Percentiles rank a stretch among this genome's conserved stretches.
phyloP scores from a whole-genome alignment of 35 echinoderm and acorn worm genomes.

The Patiria miniata region DNA sequence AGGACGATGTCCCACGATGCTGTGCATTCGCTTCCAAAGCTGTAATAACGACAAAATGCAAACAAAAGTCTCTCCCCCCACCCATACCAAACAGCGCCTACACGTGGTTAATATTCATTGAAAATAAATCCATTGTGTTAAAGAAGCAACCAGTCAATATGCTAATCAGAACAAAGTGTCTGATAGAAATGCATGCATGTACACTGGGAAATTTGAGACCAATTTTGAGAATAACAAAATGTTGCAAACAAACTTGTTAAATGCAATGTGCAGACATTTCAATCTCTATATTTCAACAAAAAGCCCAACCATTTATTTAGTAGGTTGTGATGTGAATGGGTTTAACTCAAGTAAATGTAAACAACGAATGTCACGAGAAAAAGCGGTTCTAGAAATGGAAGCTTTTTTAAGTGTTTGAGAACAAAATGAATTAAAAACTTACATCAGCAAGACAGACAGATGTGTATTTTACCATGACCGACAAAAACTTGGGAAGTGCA shows the following conservation, averaged over 20 bases:
- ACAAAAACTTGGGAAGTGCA: neutral
- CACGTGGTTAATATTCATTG: neutral
- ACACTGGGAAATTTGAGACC: neutral
- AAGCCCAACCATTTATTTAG: no score
- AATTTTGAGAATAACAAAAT: neutral
- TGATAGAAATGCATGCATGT: neutral
- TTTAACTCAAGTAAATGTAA: no score
- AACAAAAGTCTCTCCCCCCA: neutral
- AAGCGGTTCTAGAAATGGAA: neutral
- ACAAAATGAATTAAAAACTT: neutral
- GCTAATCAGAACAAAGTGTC: neutral
- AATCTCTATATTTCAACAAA: neutral
- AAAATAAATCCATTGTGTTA: neutral
- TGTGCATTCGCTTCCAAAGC: conserved; percentile 14
- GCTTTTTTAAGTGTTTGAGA: neutral
- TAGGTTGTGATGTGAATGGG: no score
- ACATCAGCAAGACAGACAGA: neutral
- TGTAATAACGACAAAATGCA: conserved; percentile 19
- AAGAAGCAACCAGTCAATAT: neutral
- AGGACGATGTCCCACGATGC: conserved; percentile 7
- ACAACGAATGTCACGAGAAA: neutral
- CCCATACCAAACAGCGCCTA: neutral
- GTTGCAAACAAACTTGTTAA: neutral
- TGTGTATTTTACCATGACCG: neutral
- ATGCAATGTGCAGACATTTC: neutral